Evolutionary conservation across 2,113 vertebrate species (phyloP).

Genomic region (Maccullochella peelii): DNA sequence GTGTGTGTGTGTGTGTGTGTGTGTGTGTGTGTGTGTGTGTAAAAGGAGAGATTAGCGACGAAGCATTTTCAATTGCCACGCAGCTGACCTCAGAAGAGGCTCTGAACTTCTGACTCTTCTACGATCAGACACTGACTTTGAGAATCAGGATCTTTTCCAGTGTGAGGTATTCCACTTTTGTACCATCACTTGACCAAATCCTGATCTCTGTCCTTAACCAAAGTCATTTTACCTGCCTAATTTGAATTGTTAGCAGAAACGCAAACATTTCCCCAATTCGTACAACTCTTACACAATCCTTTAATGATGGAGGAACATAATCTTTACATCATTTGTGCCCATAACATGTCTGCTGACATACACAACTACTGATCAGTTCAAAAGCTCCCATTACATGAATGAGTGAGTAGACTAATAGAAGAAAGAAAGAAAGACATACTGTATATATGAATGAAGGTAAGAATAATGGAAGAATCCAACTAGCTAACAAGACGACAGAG

Average conservation of each 20-base stretch:
- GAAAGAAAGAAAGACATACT: slow-evolving; percentile 7
- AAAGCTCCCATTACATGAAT: neutral
- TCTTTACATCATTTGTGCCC: neutral
- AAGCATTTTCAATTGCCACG: slow-evolving; percentile 28
- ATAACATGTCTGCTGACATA: neutral
- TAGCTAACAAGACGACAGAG: neutral
- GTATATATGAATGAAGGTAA: neutral
- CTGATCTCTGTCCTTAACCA: too few species aligned
- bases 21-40: too few species aligned
- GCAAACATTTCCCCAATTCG: neutral
- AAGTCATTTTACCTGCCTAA: neutral
- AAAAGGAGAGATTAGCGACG: slow-evolving; percentile 15
- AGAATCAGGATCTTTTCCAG: neutral
- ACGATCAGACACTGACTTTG: neutral
- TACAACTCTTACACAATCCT: neutral
- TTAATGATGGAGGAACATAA: neutral
- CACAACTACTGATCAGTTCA: neutral
- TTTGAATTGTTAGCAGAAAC: neutral
- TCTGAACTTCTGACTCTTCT: neutral
- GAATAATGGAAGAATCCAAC: neutral
- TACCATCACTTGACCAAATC: neutral
- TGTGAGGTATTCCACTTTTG: neutral
- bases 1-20: neutral
- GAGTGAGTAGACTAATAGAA: neutral
- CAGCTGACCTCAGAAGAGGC: slow-evolving; percentile 9